Conservation (phyloP, 2,797 vertebrate genomes). For the Notamacropus eugenii region DNA sequence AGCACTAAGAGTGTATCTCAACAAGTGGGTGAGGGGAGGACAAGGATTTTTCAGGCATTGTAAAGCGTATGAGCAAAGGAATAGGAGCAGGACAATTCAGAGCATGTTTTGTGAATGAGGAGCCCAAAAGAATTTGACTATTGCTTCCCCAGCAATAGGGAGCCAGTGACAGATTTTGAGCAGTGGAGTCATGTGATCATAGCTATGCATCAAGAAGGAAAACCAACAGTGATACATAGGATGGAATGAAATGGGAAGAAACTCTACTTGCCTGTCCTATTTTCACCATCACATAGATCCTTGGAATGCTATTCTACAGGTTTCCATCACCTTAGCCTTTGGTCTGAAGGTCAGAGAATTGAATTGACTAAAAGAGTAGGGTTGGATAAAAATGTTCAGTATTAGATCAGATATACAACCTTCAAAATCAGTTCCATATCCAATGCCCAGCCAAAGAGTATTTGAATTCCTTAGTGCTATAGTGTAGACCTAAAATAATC, state of each 20-base stretch:
- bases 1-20: not conserved
- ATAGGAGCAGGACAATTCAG: not conserved
- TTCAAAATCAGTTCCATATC: not conserved
- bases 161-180: not conserved
- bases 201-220: not conserved
- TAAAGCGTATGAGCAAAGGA: not conserved
- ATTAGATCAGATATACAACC: not conserved
- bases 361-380: not conserved
- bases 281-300: not conserved
- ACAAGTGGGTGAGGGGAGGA: not conserved
- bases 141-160: not conserved
- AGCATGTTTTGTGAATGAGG: not conserved
- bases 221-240: not conserved
- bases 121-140: not conserved
- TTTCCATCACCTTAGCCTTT: not conserved
- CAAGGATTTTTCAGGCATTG: not conserved
- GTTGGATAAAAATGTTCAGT: not conserved
- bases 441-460: rapidly evolving
- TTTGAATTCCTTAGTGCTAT: not conserved
- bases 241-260: not conserved
- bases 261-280: not conserved
- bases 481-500: not conserved
- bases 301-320: not conserved
- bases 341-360: not conserved
- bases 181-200: not conserved